Evolutionary conservation across 2,888 invertebrate genomes (phyloP), one percentile per base, ranked within the genome.

Genomic region (Entomobrya multifasciata): DNA sequence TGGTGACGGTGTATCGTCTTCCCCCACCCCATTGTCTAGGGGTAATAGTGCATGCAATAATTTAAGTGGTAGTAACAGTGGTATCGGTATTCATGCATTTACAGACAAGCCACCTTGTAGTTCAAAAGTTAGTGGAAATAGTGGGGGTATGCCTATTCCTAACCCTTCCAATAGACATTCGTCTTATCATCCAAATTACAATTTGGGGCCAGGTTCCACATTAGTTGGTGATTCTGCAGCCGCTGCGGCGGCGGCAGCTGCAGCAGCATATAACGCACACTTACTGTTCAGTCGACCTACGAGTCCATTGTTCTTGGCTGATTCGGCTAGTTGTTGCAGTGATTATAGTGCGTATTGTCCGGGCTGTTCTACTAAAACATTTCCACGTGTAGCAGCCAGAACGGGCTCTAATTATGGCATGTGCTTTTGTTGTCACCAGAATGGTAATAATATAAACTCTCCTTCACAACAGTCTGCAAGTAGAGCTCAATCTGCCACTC

Each of bases 181-280:
- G 36, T 91, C 91, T 0, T 91, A 91, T 80, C 90, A 90, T 86
- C 91, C 91, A 52, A 87, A 84, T 83, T 84, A 81, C 36, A 70
- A 77, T 22, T 55, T 85, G 60, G 78, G 78, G 5, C 74, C 65
- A 44, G 80, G 65, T 44, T 49, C 67, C 1, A 52, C 70, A 11
- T 67, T 83, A 55, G 86, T 82, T 17, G 81, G 87, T 49, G 87
- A 86, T 67, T 72, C 90, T 13, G 85, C 89, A 47, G 88, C 87
- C 11, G 88, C 88, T 36, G 88, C 87, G 11, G 87, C 87, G 0
- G 88, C 88, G 0, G 89, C 88, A 6, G 89, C 86, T 20, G 89
- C 89, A 67, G 89, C 88, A n/a, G 87, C 83, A 4, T 88, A 88
- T 36, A 87, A 88, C 36, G 88, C 89, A 0, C 88, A 89, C 36